Evolutionary conservation across 2,113 vertebrate species (phyloP).

Genomic region (Zootoca vivipara): DNA sequence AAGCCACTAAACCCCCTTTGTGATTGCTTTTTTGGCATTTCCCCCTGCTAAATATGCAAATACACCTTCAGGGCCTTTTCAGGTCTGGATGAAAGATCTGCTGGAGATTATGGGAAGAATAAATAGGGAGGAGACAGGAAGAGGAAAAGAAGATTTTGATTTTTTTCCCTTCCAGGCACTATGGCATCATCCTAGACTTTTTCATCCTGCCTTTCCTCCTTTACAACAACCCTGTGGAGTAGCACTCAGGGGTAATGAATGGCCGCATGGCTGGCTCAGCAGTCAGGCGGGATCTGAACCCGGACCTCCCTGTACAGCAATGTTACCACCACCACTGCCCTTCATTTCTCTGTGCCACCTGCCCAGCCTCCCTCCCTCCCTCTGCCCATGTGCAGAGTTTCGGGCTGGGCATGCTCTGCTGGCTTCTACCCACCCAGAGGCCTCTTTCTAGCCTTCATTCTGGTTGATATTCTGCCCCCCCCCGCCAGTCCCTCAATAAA

Average conservation of each 20-base stretch:
- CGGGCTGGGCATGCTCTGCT: no score
- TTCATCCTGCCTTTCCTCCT: no score
- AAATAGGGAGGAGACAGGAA: background rate
- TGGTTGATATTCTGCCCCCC: background rate
- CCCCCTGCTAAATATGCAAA: background rate
- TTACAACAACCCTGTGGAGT: background rate
- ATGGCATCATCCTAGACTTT: background rate
- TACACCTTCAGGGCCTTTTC: background rate
- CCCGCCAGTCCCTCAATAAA: fast-evolving
- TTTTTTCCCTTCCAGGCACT: background rate
- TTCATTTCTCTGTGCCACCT: background rate
- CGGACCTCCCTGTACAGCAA: no score
- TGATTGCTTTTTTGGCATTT: background rate
- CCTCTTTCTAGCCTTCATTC: fast-evolving
- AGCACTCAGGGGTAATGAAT: background rate
- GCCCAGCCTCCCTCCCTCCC: no score
- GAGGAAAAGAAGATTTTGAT: background rate
- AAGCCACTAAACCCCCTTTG: background rate
- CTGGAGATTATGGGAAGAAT: background rate
- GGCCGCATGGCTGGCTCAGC: background rate
- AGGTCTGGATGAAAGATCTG: background rate
- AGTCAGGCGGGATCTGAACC: background rate
- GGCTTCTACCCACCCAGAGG: background rate
- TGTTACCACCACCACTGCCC: background rate
- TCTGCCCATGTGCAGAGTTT: no score